Conservation (phyloP, 2,113 vertebrate genomes). For the Cichladusa arquata region DNA sequence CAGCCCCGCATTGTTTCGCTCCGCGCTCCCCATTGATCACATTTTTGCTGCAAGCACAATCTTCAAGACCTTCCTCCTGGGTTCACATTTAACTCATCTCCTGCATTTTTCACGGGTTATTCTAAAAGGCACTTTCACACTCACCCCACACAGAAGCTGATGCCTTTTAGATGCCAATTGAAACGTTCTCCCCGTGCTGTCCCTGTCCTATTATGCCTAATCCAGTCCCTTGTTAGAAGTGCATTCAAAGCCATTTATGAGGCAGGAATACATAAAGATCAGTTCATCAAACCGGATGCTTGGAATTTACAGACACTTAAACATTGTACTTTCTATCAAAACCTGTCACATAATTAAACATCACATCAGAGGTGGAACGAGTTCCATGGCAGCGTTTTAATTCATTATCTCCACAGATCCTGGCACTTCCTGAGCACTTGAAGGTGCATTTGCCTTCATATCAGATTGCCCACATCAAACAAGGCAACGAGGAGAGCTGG, state of each 20-base stretch:
- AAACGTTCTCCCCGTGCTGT: slow-evolving; percentile 15
- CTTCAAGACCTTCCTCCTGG: slow-evolving; percentile 57
- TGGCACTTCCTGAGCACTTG: neutral
- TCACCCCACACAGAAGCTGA: slow-evolving; percentile 8
- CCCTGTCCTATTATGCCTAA: slow-evolving; percentile 9
- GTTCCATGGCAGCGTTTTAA: neutral
- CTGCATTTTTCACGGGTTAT: slow-evolving; percentile 46
- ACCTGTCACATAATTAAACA: slow-evolving; percentile 24
- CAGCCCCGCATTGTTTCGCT: slow-evolving; percentile 38
- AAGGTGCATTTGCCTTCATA: neutral
- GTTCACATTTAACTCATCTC: slow-evolving; percentile 54
- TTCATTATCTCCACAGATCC: neutral
- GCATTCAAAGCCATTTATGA: slow-evolving; percentile 51
- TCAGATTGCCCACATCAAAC: neutral
- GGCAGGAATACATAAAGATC: slow-evolving; percentile 63
- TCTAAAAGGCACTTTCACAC: slow-evolving; percentile 37
- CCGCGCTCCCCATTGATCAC: slow-evolving; percentile 59
- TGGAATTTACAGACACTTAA: neutral
- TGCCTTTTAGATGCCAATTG: slow-evolving; percentile 51
- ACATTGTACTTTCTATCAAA: neutral
- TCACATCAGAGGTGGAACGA: neutral
- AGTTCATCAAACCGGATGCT: slow-evolving; percentile 46
- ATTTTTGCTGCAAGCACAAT: slow-evolving; percentile 55
- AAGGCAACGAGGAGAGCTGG: neutral
- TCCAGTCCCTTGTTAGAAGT: slow-evolving; percentile 28